Evolutionary conservation across 2,113 vertebrate species (phyloP).

Genomic region (Zosterops pallidus): DNA sequence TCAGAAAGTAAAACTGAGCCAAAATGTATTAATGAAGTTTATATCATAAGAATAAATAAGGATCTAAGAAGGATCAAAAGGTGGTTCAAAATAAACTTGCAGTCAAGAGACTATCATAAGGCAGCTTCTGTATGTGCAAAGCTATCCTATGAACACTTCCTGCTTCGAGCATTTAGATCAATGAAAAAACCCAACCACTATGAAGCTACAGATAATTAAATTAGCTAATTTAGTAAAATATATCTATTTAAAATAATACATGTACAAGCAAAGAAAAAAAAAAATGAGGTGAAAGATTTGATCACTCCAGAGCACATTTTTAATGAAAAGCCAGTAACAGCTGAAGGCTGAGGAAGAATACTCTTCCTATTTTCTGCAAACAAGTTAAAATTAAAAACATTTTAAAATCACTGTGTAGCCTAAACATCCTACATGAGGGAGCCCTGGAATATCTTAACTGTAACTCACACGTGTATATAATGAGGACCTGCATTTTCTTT

Average conservation of each 20-base stretch:
- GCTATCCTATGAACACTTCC: background rate
- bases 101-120: background rate
- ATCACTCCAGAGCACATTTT: background rate
- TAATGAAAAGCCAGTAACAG: background rate
- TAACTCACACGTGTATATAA: rapidly evolving
- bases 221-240: background rate
- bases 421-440: background rate
- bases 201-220: background rate
- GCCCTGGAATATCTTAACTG: background rate
- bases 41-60: background rate
- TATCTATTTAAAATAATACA: background rate
- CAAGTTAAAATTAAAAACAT: background rate
- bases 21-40: background rate
- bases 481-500: background rate
- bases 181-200: background rate
- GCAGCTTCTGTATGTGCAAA: background rate
- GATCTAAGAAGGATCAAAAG: background rate
- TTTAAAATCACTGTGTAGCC: background rate
- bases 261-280: background rate
- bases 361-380: background rate
- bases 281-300: rapidly evolving
- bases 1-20: background rate
- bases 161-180: background rate
- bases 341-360: background rate
- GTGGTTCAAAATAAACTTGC: background rate